Conservation (phyloP, 2,113 vertebrate species). For the Lophius piscatorius region DNA sequence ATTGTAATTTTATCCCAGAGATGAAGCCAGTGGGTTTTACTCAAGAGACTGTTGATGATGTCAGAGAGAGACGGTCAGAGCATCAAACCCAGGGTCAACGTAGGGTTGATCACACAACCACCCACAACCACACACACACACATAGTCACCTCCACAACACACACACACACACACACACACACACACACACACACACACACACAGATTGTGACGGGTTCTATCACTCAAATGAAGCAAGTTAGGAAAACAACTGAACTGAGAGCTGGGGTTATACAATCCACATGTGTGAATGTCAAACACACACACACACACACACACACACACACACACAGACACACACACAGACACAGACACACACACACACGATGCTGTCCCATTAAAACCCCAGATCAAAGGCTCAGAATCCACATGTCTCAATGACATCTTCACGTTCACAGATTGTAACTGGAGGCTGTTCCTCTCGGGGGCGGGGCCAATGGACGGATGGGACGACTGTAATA, state of each 20-base stretch:
- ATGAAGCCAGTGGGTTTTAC: slow-evolving; percentile 32
- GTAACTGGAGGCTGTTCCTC: slow-evolving; percentile 34
- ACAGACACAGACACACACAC: neutral
- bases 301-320: slow-evolving; percentile 3
- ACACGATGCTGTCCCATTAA: too few relatives aligned
- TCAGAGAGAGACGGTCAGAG: slow-evolving; percentile 37
- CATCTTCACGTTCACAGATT: slow-evolving; percentile 17
- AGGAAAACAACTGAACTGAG: slow-evolving; percentile 55
- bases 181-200: neutral
- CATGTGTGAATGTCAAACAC: slow-evolving; percentile 31
- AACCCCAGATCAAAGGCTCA: slow-evolving; percentile 21
- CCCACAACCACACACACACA: neutral
- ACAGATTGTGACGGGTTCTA: slow-evolving; percentile 11
- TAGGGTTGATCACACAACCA: neutral
- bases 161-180: slow-evolving; percentile 6
- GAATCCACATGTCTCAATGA: slow-evolving; percentile 29
- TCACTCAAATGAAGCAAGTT: slow-evolving; percentile 16
- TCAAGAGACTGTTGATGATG: slow-evolving; percentile 38
- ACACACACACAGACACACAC: neutral
- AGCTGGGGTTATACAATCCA: slow-evolving; percentile 45
- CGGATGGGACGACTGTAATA: too few relatives aligned
- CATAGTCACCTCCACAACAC: neutral
- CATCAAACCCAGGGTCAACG: slow-evolving; percentile 38
- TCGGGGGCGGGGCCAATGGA: neutral
- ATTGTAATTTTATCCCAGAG: slow-evolving; percentile 26